These are phyloP conservation scores for Dendrocincla tyrannina DNA, from an alignment of 2,797 vertebrate genomes.

Conservation along the genomic window DNA sequence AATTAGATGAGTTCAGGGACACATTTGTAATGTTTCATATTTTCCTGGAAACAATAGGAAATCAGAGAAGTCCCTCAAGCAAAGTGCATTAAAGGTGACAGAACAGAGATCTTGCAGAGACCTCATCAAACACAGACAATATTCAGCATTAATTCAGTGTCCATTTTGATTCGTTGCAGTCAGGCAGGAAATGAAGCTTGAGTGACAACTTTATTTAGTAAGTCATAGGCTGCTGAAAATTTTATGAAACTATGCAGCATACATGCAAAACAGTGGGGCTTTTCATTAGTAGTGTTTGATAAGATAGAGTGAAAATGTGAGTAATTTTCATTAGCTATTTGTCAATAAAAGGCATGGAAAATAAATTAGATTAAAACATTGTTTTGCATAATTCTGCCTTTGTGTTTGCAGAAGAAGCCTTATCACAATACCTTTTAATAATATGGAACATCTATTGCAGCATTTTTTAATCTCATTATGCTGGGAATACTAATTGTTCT, in stretches of 20 bases:
- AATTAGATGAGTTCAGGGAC: conserved; percentile 79
- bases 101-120: conserved; percentile 70
- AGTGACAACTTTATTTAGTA: conserved; percentile 78
- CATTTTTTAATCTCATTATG: conserved; percentile 25
- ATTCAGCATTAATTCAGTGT: conserved; percentile 72
- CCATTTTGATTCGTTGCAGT: conserved; percentile 55
- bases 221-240: conserved; percentile 67
- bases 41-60: conserved; percentile 76
- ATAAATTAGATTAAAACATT: conserved; percentile 64
- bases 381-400: conserved; percentile 51
- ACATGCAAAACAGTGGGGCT: conserved; percentile 41
- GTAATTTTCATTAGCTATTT: conserved; percentile 70
- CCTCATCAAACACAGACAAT: conserved; percentile 72
- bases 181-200: conserved; percentile 68
- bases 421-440: conserved; percentile 63
- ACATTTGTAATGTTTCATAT: conserved; percentile 80
- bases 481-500: conserved; percentile 46
- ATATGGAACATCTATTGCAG: background rate
- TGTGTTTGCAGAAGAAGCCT: conserved; percentile 54
- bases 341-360: conserved; percentile 68
- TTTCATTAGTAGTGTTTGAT: conserved; percentile 68
- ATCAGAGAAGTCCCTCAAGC: conserved; percentile 76
- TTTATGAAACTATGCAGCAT: conserved; percentile 69
- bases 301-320: conserved; percentile 50
- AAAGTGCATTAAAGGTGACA: conserved; percentile 74